Evolutionary conservation across 2,113 vertebrate species (phyloP).

Genomic region (Rhinolophus ferrumequinum): DNA sequence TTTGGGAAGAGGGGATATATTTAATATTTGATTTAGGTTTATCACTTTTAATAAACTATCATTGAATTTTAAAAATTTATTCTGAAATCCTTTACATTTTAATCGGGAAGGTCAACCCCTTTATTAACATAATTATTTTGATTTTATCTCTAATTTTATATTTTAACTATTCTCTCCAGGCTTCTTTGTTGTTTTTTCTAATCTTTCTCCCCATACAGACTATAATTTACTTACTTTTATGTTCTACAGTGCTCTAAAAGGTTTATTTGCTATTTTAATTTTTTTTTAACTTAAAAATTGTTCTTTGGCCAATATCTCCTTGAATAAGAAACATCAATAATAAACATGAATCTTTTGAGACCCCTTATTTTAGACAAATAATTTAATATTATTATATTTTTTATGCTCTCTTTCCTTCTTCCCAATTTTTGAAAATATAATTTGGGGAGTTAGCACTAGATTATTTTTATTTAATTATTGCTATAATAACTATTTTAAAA

Average conservation of each 20-base stretch:
- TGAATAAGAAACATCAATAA: background rate
- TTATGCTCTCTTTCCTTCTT: background rate
- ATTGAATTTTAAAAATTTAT: background rate
- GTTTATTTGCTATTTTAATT: conserved; percentile 26
- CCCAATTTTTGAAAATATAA: background rate
- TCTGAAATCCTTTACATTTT: background rate
- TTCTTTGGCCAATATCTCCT: background rate
- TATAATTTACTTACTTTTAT: background rate
- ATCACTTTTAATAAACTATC: background rate
- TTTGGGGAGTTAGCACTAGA: background rate
- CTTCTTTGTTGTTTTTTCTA: background rate
- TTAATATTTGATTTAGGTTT: background rate
- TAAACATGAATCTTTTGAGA: background rate
- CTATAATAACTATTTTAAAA: background rate
- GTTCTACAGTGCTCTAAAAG: background rate
- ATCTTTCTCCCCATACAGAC: background rate
- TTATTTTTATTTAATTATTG: background rate
- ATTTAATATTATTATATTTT: conserved; percentile 3
- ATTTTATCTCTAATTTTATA: conserved; percentile 17
- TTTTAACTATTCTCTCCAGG: background rate
- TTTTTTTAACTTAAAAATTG: conserved; percentile 25
- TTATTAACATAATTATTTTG: conserved; percentile 9
- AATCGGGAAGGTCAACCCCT: background rate
- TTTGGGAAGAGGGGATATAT: background rate
- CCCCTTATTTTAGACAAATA: background rate